Conservation (phyloP, 2,888 invertebrate species). For the Torymus auratus region DNA sequence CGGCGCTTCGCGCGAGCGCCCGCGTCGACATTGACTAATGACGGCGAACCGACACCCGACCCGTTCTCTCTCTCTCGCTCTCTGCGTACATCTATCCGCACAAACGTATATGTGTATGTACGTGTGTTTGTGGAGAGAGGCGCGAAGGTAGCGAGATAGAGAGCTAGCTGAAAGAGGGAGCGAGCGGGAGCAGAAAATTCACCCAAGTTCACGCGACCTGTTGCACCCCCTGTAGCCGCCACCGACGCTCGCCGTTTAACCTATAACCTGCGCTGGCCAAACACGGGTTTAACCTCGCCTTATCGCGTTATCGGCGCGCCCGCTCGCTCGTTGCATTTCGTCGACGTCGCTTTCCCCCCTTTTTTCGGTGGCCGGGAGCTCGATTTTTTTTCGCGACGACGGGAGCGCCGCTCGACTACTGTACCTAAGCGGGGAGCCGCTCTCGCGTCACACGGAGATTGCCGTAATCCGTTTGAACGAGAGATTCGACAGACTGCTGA, state of each 20-base stretch:
- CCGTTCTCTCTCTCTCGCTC: slow-evolving; percentile 14
- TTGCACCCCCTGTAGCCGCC: slow-evolving; percentile 72
- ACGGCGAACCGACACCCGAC: slow-evolving; percentile 72
- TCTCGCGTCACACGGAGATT: slow-evolving; percentile 42
- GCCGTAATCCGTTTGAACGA: slow-evolving; percentile 48
- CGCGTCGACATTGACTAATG: slow-evolving; percentile 77
- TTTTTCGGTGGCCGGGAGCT: slow-evolving; percentile 2
- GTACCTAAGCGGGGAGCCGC: not conserved
- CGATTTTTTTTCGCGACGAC: slow-evolving; percentile 23
- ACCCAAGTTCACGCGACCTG: slow-evolving; percentile 77
- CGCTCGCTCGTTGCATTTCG: slow-evolving; percentile 33
- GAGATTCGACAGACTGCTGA: slow-evolving; percentile 33
- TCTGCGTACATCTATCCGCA: not conserved
- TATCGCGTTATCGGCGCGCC: slow-evolving; percentile 75
- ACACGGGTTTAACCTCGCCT: slow-evolving; percentile 76
- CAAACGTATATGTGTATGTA: not conserved
- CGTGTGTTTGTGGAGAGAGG: slow-evolving; percentile 24
- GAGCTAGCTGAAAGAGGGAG: slow-evolving; percentile 58
- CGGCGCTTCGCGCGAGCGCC: slow-evolving; percentile 66
- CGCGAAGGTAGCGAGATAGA: slow-evolving; percentile 54
- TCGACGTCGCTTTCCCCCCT: not conserved
- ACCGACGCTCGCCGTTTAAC: slow-evolving; percentile 73
- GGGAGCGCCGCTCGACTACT: too few relatives aligned
- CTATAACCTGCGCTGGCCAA: slow-evolving; percentile 75
- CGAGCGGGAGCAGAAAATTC: slow-evolving; percentile 74